Base-by-base conservation (phyloP, 2,888 invertebrate genomes). In the Rhopalosiphum nymphaeae region DNA sequence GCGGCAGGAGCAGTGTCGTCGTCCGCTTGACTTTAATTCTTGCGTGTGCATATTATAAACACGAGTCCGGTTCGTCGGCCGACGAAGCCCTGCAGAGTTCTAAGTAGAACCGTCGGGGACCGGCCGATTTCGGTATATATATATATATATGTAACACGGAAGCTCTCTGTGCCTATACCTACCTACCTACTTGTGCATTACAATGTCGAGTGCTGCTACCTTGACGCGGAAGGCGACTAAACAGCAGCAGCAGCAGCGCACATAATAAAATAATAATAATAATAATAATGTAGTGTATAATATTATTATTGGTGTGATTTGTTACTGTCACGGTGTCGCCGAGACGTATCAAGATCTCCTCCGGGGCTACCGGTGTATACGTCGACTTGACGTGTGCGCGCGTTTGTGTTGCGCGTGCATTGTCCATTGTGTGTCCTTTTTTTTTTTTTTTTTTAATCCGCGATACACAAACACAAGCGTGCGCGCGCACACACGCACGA, bases 311-410 rank as follows among this genome's bases (percentile, higher is more conserved):
- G 78, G 86, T 85, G 89, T 89, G 89, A 93, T 93, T 93, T 93
- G 93, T 93, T 89, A 93, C 93, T 89, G 93, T 93, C 93, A 93
- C 56, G 44, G 87, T 93, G 93, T 89, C 89, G 56, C 89, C 89
- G 56, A 93, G 84, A 93, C 36, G 85, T 93, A 93, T 89, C 93
- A n/a, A 93, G 92, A 93, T 89, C 84, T 89, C 78, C 84, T 89
- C 56, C 92, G 88, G 88, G 92, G 89, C 92, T 93, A 93, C 92
- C 88, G 92, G 67, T 53, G 56, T 53, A 89, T 29, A 7, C 16
- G 57, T 44, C 61, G 29, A 61, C 26, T 53, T 46, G 25, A 46
- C 56, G 44, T 36, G 56, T 44, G 78, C 26, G 44, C 25, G n/a
- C 56, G 44, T 36, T 44, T 44, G 78, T 36, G 44, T 13, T 89